Evolutionary conservation across 1,140 invertebrate species (phyloP).

Genomic region (Temnothorax nylanderi): DNA sequence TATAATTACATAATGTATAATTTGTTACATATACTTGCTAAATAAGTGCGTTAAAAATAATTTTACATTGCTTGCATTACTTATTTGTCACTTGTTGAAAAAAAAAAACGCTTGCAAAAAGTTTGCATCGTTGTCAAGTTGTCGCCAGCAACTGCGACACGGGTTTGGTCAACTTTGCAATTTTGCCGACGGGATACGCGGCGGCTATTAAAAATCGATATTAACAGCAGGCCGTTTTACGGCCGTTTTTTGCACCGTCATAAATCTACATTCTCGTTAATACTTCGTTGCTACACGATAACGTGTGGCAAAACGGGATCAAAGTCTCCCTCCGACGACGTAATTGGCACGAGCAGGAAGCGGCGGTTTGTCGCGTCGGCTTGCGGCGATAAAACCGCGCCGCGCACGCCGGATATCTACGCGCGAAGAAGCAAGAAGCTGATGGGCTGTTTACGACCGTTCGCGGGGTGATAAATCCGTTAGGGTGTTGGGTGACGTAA

Average conservation of each 20-base stretch:
- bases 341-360: constrained; percentile 47
- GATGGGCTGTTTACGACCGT: constrained; percentile 56
- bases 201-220: constrained; percentile 30
- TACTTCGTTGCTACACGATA: background rate
- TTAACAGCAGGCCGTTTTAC: constrained; percentile 12
- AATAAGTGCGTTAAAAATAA: too few species aligned
- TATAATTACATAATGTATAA: background rate
- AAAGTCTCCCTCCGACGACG: background rate
- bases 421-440: constrained; percentile 58
- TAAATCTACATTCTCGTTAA: constrained; percentile 47
- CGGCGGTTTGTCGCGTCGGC: constrained; percentile 19
- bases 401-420: constrained; percentile 20
- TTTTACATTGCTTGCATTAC: background rate
- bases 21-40: background rate
- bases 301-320: constrained; percentile 11
- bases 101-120: too few species aligned
- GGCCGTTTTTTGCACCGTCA: background rate
- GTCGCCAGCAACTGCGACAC: background rate
- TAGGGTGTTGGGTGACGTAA: constrained; percentile 18
- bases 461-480: constrained; percentile 49
- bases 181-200: background rate
- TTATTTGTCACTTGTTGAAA: background rate
- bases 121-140: background rate
- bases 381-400: constrained; percentile 29
- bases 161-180: background rate